Evolutionary conservation across 1,140 invertebrate genomes (phyloP), one percentile per base, ranked within the genome.

Genomic region (Drosophila repleta): DNA sequence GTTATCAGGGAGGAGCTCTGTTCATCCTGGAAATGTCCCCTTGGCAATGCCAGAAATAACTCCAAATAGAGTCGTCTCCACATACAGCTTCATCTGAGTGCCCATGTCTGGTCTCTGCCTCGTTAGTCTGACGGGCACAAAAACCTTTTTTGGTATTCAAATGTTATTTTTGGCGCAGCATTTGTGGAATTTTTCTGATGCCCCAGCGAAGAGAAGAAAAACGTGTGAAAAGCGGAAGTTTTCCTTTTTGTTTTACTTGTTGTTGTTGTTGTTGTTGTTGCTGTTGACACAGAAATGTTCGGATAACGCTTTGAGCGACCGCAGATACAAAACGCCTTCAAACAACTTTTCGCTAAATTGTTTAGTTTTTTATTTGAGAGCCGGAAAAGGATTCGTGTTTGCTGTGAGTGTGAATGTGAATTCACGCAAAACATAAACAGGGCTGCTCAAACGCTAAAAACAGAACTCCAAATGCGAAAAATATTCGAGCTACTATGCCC

Each of bases 131-230:
- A 65, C 64, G 65, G 79, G 62, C 79, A 64, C 64, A 65, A 82
- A 82, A 79, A 82, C 73, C 79, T 76, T 83, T 85, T 87, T 77
- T 75, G 82, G 77, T 66, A 87, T 85, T 78, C 82, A 85, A 85
- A 81, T 85, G 82, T 78, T 85, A 78, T 85, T 85, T 85, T 80
- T 85, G 74, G 82, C 55, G 55, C 74, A 74, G 67, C 81, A 74
- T 78, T 82, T 82, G 79, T 67, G 76, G 73, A 67, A 74, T 76
- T 68, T 55, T 53, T 66, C 21, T 13, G 41, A 29, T 46, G 39
- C 53, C 57, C 15, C 46, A 11, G 41, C 41, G 46, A 32, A 46
- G 7, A 35, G 37, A 41, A 51, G 61, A 48, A 74, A 69, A 67
- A 56, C 63, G 81, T 85, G 82, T 81, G 81, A 85, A 85, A 87